These are phyloP conservation scores for Astropecten irregularis DNA, from an alignment of 53 echinoderm and acorn worm species.

Conservation along the genomic window DNA sequence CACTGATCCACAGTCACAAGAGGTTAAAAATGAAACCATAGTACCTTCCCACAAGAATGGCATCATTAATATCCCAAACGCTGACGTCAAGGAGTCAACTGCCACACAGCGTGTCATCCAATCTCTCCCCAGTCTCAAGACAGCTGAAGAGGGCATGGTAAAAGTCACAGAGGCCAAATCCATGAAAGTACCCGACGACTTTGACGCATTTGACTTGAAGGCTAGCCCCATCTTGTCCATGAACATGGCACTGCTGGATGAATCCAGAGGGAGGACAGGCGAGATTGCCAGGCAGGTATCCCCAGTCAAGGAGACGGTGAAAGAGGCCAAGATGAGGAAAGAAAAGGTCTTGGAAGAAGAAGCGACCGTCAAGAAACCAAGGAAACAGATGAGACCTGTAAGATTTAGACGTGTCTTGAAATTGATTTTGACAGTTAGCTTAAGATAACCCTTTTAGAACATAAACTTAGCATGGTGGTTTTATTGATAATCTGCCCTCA, in stretches of 20 bases:
- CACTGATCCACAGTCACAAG: background rate
- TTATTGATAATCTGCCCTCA: too few relatives aligned
- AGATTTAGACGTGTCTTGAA: too few relatives aligned
- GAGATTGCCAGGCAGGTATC: background rate
- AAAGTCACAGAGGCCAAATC: background rate
- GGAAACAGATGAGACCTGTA: constrained; percentile 30
- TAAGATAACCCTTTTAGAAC: background rate
- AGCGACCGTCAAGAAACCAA: constrained; percentile 34
- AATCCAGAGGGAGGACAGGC: background rate
- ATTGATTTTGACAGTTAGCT: background rate
- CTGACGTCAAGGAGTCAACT: background rate
- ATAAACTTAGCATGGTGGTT: too few relatives aligned
- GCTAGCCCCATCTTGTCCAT: constrained; percentile 13
- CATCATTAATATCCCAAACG: background rate
- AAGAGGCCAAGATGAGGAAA: constrained; percentile 12
- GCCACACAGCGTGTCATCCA: background rate
- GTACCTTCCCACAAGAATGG: background rate
- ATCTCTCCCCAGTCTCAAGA: background rate
- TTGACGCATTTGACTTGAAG: constrained; percentile 8
- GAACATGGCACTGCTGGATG: constrained; percentile 15
- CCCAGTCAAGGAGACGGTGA: constrained; percentile 14
- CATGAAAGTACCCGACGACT: background rate
- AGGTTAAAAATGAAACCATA: background rate
- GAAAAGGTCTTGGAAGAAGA: background rate
- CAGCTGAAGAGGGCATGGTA: background rate